phyloP scores from a whole-genome alignment of 2,113 vertebrate genomes.

The Zapus hudsonius region DNA sequence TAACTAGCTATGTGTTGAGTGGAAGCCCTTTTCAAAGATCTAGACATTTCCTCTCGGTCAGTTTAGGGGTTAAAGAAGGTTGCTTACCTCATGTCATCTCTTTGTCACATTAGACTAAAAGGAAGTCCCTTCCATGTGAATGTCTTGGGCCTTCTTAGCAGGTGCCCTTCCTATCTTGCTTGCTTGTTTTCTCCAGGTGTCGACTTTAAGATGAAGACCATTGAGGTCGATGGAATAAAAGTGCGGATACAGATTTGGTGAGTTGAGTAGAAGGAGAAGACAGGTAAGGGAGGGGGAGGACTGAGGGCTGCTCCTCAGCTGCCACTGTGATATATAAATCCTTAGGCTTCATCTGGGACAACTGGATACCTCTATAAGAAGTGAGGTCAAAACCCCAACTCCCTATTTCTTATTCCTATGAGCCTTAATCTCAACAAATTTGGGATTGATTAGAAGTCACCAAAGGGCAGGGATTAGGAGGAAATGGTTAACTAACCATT shows the following conservation, averaged over 20 bases:
- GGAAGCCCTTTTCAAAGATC: background rate
- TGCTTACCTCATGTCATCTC: background rate
- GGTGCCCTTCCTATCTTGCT: background rate
- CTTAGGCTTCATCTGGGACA: background rate
- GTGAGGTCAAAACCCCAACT: background rate
- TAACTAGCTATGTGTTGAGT: background rate
- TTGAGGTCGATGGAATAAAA: constrained; percentile 90
- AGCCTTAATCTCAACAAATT: constrained; percentile 12
- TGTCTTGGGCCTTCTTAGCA: fast-evolving
- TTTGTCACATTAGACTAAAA: background rate
- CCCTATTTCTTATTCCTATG: background rate
- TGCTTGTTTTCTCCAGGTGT: constrained; percentile 78
- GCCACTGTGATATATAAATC: background rate
- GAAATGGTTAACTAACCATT: background rate
- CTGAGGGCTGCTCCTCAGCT: background rate
- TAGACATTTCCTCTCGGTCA: background rate
- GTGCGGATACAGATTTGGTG: constrained; percentile 91
- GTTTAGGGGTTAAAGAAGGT: background rate
- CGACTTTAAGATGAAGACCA: constrained; percentile 92
- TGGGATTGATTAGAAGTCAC: constrained; percentile 1
- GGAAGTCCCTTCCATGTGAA: background rate
- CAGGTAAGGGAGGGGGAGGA: background rate
- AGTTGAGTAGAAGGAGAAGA: constrained; percentile 69
- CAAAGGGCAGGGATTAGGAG: background rate
- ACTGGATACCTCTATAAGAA: background rate